Base-by-base conservation (phyloP, 1,140 invertebrate genomes). In the Drosophila pandora region DNA sequence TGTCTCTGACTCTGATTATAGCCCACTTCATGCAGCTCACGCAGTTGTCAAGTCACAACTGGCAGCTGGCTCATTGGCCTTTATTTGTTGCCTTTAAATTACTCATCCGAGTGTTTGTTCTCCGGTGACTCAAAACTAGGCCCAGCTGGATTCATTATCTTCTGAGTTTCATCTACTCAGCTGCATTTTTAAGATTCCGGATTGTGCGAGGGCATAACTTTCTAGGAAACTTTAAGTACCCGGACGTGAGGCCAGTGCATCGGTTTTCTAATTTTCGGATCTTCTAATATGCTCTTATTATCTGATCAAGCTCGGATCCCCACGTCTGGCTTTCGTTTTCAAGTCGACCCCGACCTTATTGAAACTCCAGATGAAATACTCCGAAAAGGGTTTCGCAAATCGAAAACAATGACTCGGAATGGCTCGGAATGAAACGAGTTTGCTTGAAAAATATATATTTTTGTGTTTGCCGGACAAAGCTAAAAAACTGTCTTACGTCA, bases 221-320 rank as follows among this genome's bases (percentile, higher is more conserved):
- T 85, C 82, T 87, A 78, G 62, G 61, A 78, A 79, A 23, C 59
- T 85, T 79, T n/a, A 75, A 85, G 74, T 78, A 65, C 74, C 37
- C 59, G 75, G 72, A 85, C 82, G 82, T 85, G 81, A 87, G 73
- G 76, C 50, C 59, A 80, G 71, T 70, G 67, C 56, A 59, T 58
- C 23, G 43, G 62, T 63, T 85, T 82, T 85, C 74, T 82, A 85
- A 88, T 65, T 85, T 82, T 85, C 74, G 79, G 88, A 88, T 82
- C 82, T 85, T 59, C 78, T 82, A 82, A 87, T 87, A 82, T 87
- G 78, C 48, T 69, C 63, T 70, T 47, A 73, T 69, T 63, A 71
- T 77, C 39, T 54, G 63, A 68, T 47, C 22, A 62, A 28, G 28
- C 49, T 50, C 49, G 53, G 12, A 54, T 72, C 54, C 83, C 83